Evolutionary conservation across 2,113 vertebrate species (phyloP).

Genomic region (Spea multiplicata): DNA sequence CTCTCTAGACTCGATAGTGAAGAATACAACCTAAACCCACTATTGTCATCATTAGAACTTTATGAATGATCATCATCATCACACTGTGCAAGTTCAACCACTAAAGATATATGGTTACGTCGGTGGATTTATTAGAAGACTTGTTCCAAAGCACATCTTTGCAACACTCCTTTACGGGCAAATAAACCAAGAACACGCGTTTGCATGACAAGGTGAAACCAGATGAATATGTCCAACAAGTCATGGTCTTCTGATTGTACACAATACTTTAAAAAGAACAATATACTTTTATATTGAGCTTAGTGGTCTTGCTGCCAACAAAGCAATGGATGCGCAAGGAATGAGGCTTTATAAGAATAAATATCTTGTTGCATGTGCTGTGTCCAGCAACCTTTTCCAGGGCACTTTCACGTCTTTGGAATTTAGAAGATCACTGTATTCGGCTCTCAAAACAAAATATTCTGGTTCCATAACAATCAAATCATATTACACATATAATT

Average conservation of each 20-base stretch:
- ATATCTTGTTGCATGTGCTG: slow-evolving; percentile 30
- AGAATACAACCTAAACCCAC: slow-evolving; percentile 47
- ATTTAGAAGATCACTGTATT: not conserved
- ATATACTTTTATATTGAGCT: not conserved
- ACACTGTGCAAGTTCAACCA: slow-evolving; percentile 37
- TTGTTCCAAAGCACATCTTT: too few relatives aligned
- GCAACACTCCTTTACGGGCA: too few relatives aligned
- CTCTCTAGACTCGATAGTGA: slow-evolving; percentile 59
- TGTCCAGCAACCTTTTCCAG: slow-evolving; percentile 1
- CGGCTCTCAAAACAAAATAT: not conserved
- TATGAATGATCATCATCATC: slow-evolving; percentile 1
- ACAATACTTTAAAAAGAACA: not conserved
- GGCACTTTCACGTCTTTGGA: slow-evolving; percentile 10
- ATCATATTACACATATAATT: not conserved
- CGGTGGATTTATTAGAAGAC: not conserved
- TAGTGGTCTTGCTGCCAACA: not conserved
- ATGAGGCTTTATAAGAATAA: slow-evolving; percentile 8
- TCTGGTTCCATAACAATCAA: not conserved
- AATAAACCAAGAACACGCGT: not conserved
- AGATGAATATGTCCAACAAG: not conserved
- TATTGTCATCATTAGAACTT: slow-evolving; percentile 8
- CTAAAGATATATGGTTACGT: slow-evolving; percentile 1
- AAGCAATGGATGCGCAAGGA: slow-evolving; percentile 18
- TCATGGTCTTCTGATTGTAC: not conserved
- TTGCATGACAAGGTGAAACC: not conserved